Percentiles rank a stretch among this genome's conserved stretches.
These are phyloP conservation scores for Sarcophaga caerulescens DNA, from an alignment of 2,888 invertebrate species.

Conservation along the genomic window DNA sequence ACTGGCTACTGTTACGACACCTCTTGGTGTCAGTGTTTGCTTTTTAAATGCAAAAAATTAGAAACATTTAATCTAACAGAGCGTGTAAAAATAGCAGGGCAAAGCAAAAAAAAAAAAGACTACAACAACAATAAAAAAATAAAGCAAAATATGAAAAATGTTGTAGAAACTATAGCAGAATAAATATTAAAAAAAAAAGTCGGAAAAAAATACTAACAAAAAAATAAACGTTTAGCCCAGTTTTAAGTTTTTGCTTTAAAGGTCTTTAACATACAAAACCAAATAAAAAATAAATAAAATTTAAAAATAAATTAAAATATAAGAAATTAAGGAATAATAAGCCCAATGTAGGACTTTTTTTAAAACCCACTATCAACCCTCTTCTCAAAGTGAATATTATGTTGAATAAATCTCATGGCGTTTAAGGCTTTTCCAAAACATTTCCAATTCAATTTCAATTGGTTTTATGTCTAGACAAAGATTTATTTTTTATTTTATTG, in stretches of 20 bases:
- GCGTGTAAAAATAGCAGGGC: conserved; percentile 41
- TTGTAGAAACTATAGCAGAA: conserved; percentile 51
- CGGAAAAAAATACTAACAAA: neutral
- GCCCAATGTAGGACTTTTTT: neutral
- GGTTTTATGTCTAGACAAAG: no score
- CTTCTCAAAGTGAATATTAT: no score
- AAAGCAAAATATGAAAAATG: conserved; percentile 49
- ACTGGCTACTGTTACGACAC: no score
- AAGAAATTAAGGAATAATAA: neutral
- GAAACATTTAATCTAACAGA: conserved; percentile 59
- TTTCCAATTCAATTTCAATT: no score
- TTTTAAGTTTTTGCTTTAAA: conserved; percentile 35
- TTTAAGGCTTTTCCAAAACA: no score
- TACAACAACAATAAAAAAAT: conserved; percentile 28
- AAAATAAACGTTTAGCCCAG: conserved; percentile 35
- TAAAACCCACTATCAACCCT: no score
- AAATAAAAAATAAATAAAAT: neutral
- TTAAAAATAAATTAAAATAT: no score
- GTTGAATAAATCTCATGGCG: no score
- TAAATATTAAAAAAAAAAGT: conserved; percentile 15
- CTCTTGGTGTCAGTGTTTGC: no score
- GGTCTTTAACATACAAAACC: conserved; percentile 46
- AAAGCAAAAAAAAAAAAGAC: conserved; percentile 24
- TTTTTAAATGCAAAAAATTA: conserved; percentile 21
- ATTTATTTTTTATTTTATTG: no score